Evolutionary conservation across 2,113 vertebrate genomes (phyloP).

Genomic region (Prietella phreatophila): DNA sequence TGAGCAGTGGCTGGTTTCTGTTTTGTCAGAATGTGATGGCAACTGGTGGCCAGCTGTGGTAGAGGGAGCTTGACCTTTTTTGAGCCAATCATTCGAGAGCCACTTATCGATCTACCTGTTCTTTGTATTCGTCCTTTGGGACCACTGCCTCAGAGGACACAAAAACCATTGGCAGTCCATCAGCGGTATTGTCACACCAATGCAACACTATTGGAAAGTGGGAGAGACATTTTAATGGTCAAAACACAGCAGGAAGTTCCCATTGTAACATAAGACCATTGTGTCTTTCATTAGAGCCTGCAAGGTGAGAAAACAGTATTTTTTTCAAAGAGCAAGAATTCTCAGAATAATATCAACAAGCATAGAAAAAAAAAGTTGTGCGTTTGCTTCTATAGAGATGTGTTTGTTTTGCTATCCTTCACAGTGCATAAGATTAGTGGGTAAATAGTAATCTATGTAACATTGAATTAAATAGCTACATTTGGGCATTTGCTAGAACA

Average conservation of each 20-base stretch:
- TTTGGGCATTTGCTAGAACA: not conserved
- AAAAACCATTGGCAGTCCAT: constrained; percentile 23
- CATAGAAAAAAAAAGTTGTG: not conserved
- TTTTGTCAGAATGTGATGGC: constrained; percentile 26
- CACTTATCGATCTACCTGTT: constrained; percentile 14
- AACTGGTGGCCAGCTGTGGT: constrained; percentile 36
- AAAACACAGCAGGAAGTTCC: constrained; percentile 5
- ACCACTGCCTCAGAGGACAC: constrained; percentile 5
- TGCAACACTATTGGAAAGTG: constrained; percentile 18
- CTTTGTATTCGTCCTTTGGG: constrained; percentile 9
- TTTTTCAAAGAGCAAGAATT: not conserved
- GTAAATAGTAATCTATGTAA: not conserved
- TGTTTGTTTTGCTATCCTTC: not conserved
- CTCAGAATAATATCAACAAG: not conserved
- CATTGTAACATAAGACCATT: not conserved
- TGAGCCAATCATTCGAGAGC: constrained; percentile 28
- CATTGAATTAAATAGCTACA: not conserved
- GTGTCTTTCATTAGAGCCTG: not conserved
- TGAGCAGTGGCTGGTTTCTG: constrained; percentile 1
- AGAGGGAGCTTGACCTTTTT: constrained; percentile 27
- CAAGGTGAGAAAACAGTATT: not conserved
- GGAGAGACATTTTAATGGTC: constrained; percentile 9
- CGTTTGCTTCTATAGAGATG: not conserved
- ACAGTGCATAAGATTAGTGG: not conserved
- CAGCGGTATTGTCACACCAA: constrained; percentile 7